phyloP scores from a whole-genome alignment of 2,113 vertebrate genomes.

The Lampris megalopsis region DNA sequence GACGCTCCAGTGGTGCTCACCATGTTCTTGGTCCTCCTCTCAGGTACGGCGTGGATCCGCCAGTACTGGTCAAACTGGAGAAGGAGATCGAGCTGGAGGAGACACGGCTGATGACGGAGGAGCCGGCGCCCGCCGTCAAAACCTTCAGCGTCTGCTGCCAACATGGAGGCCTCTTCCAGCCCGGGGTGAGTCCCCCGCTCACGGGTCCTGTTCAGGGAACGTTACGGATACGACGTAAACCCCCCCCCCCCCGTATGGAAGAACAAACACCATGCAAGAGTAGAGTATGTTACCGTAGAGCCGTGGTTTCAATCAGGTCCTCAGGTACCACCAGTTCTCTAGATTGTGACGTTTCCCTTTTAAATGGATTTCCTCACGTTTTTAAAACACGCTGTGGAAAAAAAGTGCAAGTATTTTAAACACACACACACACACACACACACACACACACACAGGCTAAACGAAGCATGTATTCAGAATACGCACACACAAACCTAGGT shows the following conservation, averaged over 20 bases:
- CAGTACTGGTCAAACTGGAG: slow-evolving; percentile 95
- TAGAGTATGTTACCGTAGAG: too few relatives aligned
- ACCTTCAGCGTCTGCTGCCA: slow-evolving; percentile 92
- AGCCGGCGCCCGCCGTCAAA: slow-evolving; percentile 82
- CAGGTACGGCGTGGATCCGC: slow-evolving; percentile 96
- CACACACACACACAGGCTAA: too few relatives aligned
- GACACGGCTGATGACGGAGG: slow-evolving; percentile 87
- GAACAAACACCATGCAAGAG: too few relatives aligned
- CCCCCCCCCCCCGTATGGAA: not conserved
- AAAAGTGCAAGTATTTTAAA: too few relatives aligned
- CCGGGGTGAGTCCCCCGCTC: slow-evolving; percentile 84
- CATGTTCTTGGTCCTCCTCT: not conserved
- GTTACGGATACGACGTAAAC: not conserved
- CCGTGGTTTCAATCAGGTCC: too few relatives aligned
- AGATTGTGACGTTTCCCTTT: too few relatives aligned
- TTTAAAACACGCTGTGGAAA: too few relatives aligned
- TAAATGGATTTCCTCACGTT: too few relatives aligned
- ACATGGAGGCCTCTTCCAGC: slow-evolving; percentile 88
- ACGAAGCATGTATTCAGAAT: too few relatives aligned
- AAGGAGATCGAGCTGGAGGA: slow-evolving; percentile 98
- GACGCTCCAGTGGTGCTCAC: not conserved
- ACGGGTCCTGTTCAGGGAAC: not conserved
- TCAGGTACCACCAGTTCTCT: too few relatives aligned
- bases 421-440: too few relatives aligned
- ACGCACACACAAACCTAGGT: too few relatives aligned